Evolutionary conservation across 2,113 vertebrate genomes (phyloP).

Genomic region (Ceratotherium simum): DNA sequence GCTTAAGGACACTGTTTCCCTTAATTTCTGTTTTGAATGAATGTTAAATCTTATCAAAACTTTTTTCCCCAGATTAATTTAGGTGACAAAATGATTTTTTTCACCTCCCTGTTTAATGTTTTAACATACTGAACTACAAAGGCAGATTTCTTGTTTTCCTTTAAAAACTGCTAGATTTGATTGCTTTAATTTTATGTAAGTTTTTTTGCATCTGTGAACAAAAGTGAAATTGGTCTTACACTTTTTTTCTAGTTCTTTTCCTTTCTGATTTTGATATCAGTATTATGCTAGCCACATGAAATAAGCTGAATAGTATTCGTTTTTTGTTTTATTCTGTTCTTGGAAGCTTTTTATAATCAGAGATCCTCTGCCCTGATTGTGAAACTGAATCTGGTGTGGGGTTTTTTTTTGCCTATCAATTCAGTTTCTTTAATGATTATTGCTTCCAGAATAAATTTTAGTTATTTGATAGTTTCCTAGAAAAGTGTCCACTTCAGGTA

Average conservation of each 20-base stretch:
- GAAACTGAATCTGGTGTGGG: not conserved
- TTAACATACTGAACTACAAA: not conserved
- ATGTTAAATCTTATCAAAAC: not conserved
- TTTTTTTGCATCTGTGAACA: not conserved
- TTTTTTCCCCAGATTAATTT: not conserved
- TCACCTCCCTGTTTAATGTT: not conserved
- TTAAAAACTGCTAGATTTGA: constrained; percentile 7
- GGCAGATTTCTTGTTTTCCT: not conserved
- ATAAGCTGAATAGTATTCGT: not conserved
- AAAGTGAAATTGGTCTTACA: not conserved
- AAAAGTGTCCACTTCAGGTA: not conserved
- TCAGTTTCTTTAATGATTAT: constrained; percentile 18
- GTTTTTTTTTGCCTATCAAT: not conserved
- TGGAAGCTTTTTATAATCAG: not conserved
- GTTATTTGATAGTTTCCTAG: constrained; percentile 28
- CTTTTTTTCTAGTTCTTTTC: not conserved
- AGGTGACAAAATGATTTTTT: not conserved
- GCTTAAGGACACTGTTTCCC: not conserved
- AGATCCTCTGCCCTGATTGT: not conserved
- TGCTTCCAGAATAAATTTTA: constrained; percentile 45
- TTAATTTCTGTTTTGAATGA: constrained; percentile 21
- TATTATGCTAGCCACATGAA: not conserved
- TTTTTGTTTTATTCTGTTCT: not conserved
- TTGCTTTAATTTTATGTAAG: not conserved
- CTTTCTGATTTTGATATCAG: not conserved